These are phyloP conservation scores for Acronicta psi DNA, from an alignment of 2,888 invertebrate genomes.

Conservation along the genomic window DNA sequence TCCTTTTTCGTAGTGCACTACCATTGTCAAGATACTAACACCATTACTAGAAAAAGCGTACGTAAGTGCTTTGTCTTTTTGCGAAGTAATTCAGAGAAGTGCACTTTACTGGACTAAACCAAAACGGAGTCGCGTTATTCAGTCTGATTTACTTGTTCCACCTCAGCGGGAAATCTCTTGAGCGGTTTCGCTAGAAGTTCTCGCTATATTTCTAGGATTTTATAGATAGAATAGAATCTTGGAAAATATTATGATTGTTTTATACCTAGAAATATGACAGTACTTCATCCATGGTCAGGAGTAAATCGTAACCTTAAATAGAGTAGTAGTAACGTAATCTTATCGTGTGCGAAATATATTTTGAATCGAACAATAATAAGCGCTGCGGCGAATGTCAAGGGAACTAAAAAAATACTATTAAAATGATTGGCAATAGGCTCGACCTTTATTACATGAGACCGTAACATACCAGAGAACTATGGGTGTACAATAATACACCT, in stretches of 20 bases:
- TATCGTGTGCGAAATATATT: too few relatives aligned
- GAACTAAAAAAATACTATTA: too few relatives aligned
- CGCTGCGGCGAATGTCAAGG: too few relatives aligned
- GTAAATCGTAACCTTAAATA: too few relatives aligned
- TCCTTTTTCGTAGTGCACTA: constrained; percentile 31
- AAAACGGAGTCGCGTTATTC: constrained; percentile 65
- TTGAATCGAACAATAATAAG: too few relatives aligned
- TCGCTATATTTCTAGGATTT: constrained; percentile 16
- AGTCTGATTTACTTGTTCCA: constrained; percentile 64
- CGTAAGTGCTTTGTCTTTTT: constrained; percentile 17
- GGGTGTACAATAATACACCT: too few relatives aligned
- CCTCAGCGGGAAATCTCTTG: constrained; percentile 51
- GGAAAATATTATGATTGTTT: constrained; percentile 3
- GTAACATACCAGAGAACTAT: too few relatives aligned
- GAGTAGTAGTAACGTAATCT: too few relatives aligned
- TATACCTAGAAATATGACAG: not conserved
- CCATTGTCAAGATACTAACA: constrained; percentile 27
- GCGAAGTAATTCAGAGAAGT: constrained; percentile 65
- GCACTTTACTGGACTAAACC: constrained; percentile 62
- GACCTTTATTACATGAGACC: too few relatives aligned
- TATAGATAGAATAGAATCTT: constrained; percentile 18
- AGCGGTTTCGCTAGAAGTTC: constrained; percentile 13
- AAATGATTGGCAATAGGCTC: too few relatives aligned
- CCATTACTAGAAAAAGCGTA: constrained; percentile 25
- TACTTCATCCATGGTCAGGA: too few relatives aligned